Evolutionary conservation across 1,140 invertebrate species (phyloP), one percentile per base, ranked within the genome.

Genomic region (Drosophila sechellia): DNA sequence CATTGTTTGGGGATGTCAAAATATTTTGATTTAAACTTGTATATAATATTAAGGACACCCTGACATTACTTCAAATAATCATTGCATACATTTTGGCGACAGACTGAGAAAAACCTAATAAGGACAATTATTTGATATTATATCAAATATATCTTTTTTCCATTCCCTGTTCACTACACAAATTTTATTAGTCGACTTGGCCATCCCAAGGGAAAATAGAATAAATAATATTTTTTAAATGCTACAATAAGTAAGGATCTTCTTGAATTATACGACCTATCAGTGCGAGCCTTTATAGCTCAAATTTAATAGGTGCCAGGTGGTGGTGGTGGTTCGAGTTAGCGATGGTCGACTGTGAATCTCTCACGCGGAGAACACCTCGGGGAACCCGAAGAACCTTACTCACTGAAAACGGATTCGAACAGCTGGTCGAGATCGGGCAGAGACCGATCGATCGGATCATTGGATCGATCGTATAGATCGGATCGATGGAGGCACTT

Each of bases 371-470:
- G 58, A 35, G 42, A 27, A 50, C 20, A 52, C 27, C n/a, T 42
- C 59, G 43, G 59, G 59, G 60, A 68, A 64, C 5, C 58, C 58
- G 39, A 65, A 68, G 66, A 70, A 84, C 76, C 70, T 83, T 84
- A 84, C 77, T 68, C 81, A 85, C 81, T 55, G 54, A 79, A 84
- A 85, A 85, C 81, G 81, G 81, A 85, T 74, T 80, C 81, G 68
- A 85, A 87, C 83, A 87, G 83, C 83, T 87, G 83, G 83, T 86
- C 31, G 64, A 68, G 64, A 68, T 68, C 59, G 46, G 63, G 37
- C 27, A 43, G 27, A 64, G 64, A 61, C 59, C 59, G 37, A 63
- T 50, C 53, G 76, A 45, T 64, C 54, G 63, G 56, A 53, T 39
- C 37, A 54, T 45, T 45, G 17, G 27, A 63, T 55, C 53, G 76